phyloP scores from a whole-genome alignment of 2,888 invertebrate genomes.

The Girardia tigrina region DNA sequence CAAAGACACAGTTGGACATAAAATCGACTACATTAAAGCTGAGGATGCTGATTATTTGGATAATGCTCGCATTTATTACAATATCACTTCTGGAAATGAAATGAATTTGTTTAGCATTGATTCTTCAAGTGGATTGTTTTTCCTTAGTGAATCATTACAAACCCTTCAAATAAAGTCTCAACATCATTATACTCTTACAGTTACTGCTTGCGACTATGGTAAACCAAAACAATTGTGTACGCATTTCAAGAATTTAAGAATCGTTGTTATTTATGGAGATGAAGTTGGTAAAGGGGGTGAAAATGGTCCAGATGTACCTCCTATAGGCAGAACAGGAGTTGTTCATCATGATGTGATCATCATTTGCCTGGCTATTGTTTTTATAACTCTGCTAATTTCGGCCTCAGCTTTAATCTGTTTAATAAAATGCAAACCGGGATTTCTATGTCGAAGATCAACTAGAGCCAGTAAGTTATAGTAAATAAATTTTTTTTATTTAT shows the following conservation, averaged over 20 bases:
- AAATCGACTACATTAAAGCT: slow-evolving; percentile 21
- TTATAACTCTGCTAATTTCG: slow-evolving; percentile 27
- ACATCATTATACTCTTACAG: not conserved
- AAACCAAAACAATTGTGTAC: slow-evolving; percentile 29
- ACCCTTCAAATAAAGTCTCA: not conserved
- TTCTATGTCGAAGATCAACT: not conserved
- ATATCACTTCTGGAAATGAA: slow-evolving; percentile 29
- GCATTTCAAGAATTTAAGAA: slow-evolving; percentile 21
- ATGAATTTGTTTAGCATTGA: slow-evolving; percentile 20
- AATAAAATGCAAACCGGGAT: slow-evolving; percentile 27
- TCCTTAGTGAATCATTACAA: not conserved
- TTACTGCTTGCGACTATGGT: slow-evolving; percentile 29
- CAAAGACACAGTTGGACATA: slow-evolving; percentile 27
- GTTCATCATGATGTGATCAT: slow-evolving; percentile 27
- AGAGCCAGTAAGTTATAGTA: not conserved
- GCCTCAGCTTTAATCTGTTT: slow-evolving; percentile 26
- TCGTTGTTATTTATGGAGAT: not conserved
- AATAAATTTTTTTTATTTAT: not conserved
- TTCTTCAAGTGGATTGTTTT: slow-evolving; percentile 25
- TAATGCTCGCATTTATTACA: slow-evolving; percentile 19
- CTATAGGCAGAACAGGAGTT: not conserved
- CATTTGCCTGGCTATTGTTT: slow-evolving; percentile 27
- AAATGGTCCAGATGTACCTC: not conserved
- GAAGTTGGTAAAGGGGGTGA: not conserved
- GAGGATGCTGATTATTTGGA: slow-evolving; percentile 28